A percentile compares a stretch with the other conserved stretches of the same genome.
Conservation (phyloP, 1,140 invertebrate species). For the Ostrea edulis region DNA sequence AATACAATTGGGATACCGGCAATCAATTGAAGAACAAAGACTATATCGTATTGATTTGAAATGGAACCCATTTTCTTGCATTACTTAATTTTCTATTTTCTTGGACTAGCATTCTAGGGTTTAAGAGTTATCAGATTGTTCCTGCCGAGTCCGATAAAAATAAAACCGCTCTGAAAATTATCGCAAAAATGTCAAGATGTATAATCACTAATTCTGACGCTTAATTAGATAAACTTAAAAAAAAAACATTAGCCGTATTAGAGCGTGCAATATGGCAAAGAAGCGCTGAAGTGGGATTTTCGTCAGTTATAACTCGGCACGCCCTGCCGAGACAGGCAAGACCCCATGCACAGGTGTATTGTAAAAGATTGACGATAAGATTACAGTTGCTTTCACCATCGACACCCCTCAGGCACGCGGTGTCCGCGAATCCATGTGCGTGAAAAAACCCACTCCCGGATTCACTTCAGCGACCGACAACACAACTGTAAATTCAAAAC, state of each 20-base stretch:
- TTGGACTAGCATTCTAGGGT: slow-evolving; percentile 8
- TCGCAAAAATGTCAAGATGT: slow-evolving; percentile 8
- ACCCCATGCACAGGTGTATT: slow-evolving; percentile 15
- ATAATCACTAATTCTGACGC: neutral
- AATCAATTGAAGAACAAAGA: slow-evolving; percentile 17
- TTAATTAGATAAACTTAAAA: slow-evolving; percentile 38
- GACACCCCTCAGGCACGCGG: neutral
- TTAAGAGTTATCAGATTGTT: neutral
- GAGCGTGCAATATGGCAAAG: neutral
- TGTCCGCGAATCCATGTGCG: slow-evolving; percentile 19
- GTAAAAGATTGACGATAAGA: slow-evolving; percentile 32
- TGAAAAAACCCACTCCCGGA: neutral
- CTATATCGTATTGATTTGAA: slow-evolving; percentile 13
- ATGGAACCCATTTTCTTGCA: neutral
- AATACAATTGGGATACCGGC: neutral
- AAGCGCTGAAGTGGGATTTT: slow-evolving; percentile 8
- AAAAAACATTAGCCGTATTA: slow-evolving; percentile 6
- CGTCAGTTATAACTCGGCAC: neutral
- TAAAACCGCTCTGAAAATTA: neutral
- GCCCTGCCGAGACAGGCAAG: neutral
- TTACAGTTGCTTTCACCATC: slow-evolving; percentile 28
- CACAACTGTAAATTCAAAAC: neutral
- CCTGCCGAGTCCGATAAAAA: slow-evolving; percentile 22
- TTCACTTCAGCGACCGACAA: neutral
- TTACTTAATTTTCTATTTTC: neutral